Evolutionary conservation across 2,113 vertebrate species (phyloP).

Genomic region (Setophaga petechia): DNA sequence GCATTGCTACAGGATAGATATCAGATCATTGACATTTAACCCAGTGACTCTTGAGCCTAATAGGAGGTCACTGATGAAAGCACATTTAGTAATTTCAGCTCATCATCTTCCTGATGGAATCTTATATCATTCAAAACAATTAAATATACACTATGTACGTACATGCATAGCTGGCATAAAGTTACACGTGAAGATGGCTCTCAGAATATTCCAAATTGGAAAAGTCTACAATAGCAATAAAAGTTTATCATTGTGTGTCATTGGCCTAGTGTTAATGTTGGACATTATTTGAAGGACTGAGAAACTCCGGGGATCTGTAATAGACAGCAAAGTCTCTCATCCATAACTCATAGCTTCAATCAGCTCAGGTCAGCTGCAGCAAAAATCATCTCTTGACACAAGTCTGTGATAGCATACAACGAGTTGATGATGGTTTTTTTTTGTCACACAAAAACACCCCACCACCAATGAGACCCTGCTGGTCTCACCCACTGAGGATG

Average conservation of each 20-base stretch:
- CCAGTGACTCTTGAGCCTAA: slow-evolving; percentile 40
- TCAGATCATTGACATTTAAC: slow-evolving; percentile 65
- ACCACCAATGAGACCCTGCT: neutral
- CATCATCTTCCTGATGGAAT: slow-evolving; percentile 41
- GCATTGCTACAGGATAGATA: slow-evolving; percentile 33
- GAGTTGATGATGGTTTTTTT: neutral
- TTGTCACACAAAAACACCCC: rapidly evolving
- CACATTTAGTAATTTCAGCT: slow-evolving; percentile 13
- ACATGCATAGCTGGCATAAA: neutral
- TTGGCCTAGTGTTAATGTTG: neutral
- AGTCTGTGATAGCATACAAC: neutral
- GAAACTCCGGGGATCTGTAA: neutral
- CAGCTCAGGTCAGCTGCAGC: neutral
- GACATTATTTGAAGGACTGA: neutral
- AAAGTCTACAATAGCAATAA: slow-evolving; percentile 17
- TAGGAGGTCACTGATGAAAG: slow-evolving; percentile 42
- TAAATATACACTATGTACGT: neutral
- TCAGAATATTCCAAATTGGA: slow-evolving; percentile 6
- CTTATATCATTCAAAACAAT: slow-evolving; percentile 35
- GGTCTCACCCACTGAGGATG: neutral
- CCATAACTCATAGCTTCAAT: neutral
- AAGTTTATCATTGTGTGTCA: slow-evolving; percentile 3
- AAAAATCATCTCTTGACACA: neutral
- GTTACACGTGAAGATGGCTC: neutral
- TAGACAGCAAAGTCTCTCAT: neutral